Evolutionary conservation across 1,140 invertebrate species (phyloP), one percentile per base, ranked within the genome.

Genomic region (Pteromalus puparum): DNA sequence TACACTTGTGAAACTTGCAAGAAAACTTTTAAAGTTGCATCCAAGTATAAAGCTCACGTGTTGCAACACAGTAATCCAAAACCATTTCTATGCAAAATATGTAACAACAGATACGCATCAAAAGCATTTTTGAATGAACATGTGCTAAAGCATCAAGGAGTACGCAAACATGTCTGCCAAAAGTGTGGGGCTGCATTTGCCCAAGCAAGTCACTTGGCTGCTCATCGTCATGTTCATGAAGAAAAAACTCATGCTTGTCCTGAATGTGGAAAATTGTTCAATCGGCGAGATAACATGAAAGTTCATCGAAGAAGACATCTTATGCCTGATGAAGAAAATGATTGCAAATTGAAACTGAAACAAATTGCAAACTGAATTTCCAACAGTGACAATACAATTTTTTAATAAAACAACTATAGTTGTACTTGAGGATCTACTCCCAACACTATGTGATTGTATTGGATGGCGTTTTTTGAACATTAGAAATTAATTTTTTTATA

Each of bases 41-140:
- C 91, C 6, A 93, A 93, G 42, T 93, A 91, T 46, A 93, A 93
- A 81, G 90, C 92, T 15, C 92, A 93, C 73, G 89, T 93, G 7
- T 48, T 93, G 9, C 92, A 93, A 65, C 92, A 93, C 28, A 91
- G 90, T 12, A 93, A 93, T 88, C 92, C 92, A 1, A 93, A 93
- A 68, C 92, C 92, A 0, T 93, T 92, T 77, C 88, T 89, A 6
- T 93, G 92, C 38, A 90, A 89, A 48, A 87, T 93, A 82, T 93
- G 92, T 61, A 92, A 93, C 80, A 93, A 93, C 87, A 90, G 91
- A 80, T 93, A 93, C 61, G 92, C 92, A 4, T 93, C 92, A 0
- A 93, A 93, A 84, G 92, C 92, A 21, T 93, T 93, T 87, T 86
- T 93, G 1, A 93, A 93, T 61, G 92, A 93, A 70, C 92, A 93